Conservation (phyloP, 92 coral and sea anemone species). For the Parazoanthus atlanticus region DNA sequence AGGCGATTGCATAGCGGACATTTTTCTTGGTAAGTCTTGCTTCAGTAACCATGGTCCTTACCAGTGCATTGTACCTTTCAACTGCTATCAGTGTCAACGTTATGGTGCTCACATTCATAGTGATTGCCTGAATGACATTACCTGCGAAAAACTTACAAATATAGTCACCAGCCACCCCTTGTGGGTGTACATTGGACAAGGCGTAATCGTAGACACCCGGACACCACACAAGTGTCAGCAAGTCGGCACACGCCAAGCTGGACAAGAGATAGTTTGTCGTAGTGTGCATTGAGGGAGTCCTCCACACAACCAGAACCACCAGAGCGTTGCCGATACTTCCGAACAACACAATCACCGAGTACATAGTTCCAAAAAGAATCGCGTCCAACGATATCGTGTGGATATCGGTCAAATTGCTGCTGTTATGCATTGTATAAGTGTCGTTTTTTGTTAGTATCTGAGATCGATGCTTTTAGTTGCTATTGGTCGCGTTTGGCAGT, state of each 20-base stretch:
- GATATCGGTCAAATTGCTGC: neutral
- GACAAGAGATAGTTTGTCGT: conserved; percentile 58
- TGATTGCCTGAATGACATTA: conserved; percentile 52
- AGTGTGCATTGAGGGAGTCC: conserved; percentile 51
- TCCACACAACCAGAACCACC: conserved; percentile 44
- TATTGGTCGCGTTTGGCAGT: neutral
- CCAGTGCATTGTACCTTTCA: conserved; percentile 59
- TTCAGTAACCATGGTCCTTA: conserved; percentile 38
- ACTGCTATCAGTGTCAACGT: conserved; percentile 42
- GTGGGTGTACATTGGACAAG: conserved; percentile 24
- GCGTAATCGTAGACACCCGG: conserved; percentile 61
- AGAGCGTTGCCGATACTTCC: conserved; percentile 55
- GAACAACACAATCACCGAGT: conserved; percentile 38
- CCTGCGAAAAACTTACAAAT: conserved; percentile 60
- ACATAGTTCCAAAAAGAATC: conserved; percentile 37
- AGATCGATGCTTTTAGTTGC: neutral
- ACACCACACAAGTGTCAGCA: conserved; percentile 49
- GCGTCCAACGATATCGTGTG: conserved; percentile 32
- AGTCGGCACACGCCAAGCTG: conserved; percentile 57
- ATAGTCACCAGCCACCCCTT: conserved; percentile 44
- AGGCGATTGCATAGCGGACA: conserved; percentile 8
- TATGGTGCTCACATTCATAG: conserved; percentile 53
- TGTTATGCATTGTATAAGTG: neutral
- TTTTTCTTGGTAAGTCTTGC: conserved; percentile 12
- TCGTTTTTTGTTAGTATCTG: no score